These are phyloP conservation scores for Caenorhabditis zanzibari DNA, from an alignment of 2,888 invertebrate genomes.

Conservation along the genomic window DNA sequence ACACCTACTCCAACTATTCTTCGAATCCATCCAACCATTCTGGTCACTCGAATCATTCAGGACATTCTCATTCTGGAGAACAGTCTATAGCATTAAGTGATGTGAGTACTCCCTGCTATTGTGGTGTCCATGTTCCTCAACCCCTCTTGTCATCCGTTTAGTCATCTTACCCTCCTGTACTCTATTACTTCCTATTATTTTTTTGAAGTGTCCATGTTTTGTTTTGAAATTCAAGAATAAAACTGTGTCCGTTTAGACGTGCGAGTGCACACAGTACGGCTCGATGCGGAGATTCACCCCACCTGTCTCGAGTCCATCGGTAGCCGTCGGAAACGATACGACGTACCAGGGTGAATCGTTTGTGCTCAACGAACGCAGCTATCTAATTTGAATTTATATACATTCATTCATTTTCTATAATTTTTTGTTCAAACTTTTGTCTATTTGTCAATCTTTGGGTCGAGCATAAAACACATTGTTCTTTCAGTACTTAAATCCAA, in stretches of 20 bases:
- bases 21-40: conserved; percentile 63
- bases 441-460: conserved; percentile 39
- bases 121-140: conserved; percentile 58
- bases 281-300: conserved; percentile 69
- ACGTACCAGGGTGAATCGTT: conserved; percentile 83
- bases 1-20: conserved; percentile 63
- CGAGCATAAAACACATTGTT: conserved; percentile 48
- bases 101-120: conserved; percentile 64
- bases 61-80: conserved; percentile 63
- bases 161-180: neutral
- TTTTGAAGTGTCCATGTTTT: conserved; percentile 28
- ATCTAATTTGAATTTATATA: conserved; percentile 76
- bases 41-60: conserved; percentile 56
- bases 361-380: conserved; percentile 81
- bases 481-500: conserved; percentile 24
- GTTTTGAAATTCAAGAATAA: conserved; percentile 25
- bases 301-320: conserved; percentile 53
- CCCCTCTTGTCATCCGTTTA: conserved; percentile 58
- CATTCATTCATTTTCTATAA: conserved; percentile 7
- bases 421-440: conserved; percentile 20
- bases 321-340: conserved; percentile 51
- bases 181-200: conserved; percentile 1
- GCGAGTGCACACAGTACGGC: conserved; percentile 75
- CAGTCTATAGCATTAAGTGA: conserved; percentile 66
- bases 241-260: conserved; percentile 67